Evolutionary conservation across 2,888 invertebrate genomes (phyloP).

Genomic region (Periphyllus acericola): DNA sequence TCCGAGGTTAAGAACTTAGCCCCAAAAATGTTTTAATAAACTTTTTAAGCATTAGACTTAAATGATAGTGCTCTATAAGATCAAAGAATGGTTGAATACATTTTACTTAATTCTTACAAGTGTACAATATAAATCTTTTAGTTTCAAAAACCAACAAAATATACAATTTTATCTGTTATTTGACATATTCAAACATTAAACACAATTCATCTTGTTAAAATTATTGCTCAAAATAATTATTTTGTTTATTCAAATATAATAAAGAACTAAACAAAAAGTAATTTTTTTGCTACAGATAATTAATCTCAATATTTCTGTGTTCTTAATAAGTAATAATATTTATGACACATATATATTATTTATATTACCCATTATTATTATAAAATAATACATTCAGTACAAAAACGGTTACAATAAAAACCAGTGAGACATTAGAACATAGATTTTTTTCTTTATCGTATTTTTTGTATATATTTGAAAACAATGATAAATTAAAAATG

Average conservation of each 20-base stretch:
- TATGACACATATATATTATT: background rate
- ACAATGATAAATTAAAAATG: no score
- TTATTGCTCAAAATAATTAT: conserved; percentile 30
- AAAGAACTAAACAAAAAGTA: conserved; percentile 7
- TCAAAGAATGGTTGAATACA: background rate
- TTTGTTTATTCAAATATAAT: background rate
- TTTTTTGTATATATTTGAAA: background rate
- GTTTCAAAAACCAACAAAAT: conserved; percentile 6
- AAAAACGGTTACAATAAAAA: background rate
- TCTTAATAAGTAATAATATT: background rate
- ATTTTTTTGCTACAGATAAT: conserved; percentile 5
- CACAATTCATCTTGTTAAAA: background rate
- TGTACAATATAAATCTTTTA: background rate
- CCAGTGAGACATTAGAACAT: background rate
- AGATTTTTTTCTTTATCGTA: background rate
- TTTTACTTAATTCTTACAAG: background rate
- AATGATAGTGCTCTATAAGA: no score
- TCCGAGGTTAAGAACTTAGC: no score
- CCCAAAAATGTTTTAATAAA: no score
- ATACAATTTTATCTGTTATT: conserved; percentile 2
- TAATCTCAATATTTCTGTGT: background rate
- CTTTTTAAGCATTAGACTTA: no score
- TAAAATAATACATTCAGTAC: background rate
- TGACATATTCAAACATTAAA: background rate
- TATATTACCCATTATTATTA: background rate